A percentile compares a stretch with the other conserved stretches of the same genome.
These are phyloP conservation scores for Micromys minutus DNA, from an alignment of 2,113 vertebrate species.

Conservation along the genomic window DNA sequence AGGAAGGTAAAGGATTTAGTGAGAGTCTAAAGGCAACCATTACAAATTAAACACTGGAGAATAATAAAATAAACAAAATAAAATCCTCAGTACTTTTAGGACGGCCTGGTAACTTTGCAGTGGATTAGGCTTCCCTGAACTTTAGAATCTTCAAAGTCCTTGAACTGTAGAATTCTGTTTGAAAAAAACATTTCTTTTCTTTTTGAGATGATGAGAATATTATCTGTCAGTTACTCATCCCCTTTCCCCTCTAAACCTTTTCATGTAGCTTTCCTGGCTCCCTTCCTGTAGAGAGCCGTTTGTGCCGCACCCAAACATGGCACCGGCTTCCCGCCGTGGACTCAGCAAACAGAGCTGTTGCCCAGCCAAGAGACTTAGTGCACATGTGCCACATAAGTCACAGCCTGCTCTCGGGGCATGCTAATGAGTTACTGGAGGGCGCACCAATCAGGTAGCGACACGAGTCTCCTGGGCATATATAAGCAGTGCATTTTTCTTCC, in stretches of 20 bases:
- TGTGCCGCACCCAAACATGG: too few relatives aligned
- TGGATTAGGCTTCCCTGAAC: neutral
- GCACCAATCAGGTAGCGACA: too few relatives aligned
- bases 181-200: neutral
- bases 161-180: slow-evolving; percentile 34
- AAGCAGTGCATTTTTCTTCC: too few relatives aligned
- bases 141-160: neutral
- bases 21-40: neutral
- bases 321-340: too few relatives aligned
- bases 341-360: too few relatives aligned
- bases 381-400: too few relatives aligned
- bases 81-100: neutral
- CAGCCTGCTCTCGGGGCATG: too few relatives aligned
- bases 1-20: neutral
- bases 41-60: neutral
- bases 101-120: neutral
- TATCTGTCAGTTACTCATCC: neutral
- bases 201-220: neutral
- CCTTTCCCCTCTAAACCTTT: neutral
- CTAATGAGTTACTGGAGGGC: too few relatives aligned
- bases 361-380: too few relatives aligned
- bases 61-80: neutral
- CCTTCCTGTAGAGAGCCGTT: too few relatives aligned
- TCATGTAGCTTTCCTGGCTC: too few relatives aligned
- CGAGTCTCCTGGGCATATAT: too few relatives aligned